Conservation (phyloP, 1,140 invertebrate species). For the Cylas formicarius region DNA sequence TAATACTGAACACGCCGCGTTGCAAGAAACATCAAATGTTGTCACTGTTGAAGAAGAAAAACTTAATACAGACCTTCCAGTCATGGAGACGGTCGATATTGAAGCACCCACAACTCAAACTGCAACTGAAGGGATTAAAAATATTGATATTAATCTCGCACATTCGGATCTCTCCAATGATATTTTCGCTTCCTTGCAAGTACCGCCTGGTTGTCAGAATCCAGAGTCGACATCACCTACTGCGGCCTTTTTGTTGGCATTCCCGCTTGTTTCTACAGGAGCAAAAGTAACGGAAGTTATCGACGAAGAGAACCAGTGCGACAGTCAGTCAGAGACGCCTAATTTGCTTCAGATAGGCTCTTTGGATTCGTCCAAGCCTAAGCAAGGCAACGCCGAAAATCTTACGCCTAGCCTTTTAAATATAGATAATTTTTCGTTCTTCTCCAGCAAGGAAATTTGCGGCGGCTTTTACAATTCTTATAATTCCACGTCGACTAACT, state of each 20-base stretch:
- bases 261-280: conserved; percentile 60
- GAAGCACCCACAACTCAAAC: too few relatives aligned
- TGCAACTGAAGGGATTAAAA: too few relatives aligned
- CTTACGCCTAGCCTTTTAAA: conserved; percentile 35
- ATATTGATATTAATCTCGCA: conserved; percentile 36
- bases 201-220: conserved; percentile 53
- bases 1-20: too few relatives aligned
- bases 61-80: too few relatives aligned
- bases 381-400: conserved; percentile 31
- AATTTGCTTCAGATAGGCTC: conserved; percentile 56
- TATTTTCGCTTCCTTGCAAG: conserved; percentile 61
- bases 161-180: conserved; percentile 65
- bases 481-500: background rate
- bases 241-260: conserved; percentile 67
- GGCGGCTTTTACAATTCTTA: conserved; percentile 25
- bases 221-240: conserved; percentile 66
- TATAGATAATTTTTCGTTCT: conserved; percentile 38
- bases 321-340: conserved; percentile 48
- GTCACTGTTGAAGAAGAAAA: too few relatives aligned
- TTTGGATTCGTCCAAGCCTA: conserved; percentile 48
- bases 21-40: too few relatives aligned
- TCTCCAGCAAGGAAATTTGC: conserved; percentile 29
- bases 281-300: conserved; percentile 50
- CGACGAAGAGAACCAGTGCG: conserved; percentile 49
- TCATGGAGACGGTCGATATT: too few relatives aligned